Evolutionary conservation across 2,888 invertebrate species (phyloP).

Genomic region (Linhomoeus sp.): DNA sequence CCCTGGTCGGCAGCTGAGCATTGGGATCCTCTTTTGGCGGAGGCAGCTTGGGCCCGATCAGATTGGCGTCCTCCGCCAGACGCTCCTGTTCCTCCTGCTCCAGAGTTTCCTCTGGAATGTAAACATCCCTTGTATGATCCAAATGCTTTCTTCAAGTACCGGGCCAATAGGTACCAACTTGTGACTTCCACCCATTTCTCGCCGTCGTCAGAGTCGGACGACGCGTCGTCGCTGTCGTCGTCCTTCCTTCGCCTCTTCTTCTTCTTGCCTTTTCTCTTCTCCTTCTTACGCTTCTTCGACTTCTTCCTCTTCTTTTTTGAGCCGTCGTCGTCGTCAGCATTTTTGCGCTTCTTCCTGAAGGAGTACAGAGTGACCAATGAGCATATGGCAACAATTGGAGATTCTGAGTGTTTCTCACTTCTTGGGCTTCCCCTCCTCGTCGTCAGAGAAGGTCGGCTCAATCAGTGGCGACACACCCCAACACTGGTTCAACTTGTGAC

Average conservation of each 20-base stretch:
- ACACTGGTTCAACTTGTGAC: too few relatives aligned
- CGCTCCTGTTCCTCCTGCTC: background rate
- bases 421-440: too few relatives aligned
- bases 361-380: too few relatives aligned
- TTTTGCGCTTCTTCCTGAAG: too few relatives aligned
- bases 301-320: conserved; percentile 9
- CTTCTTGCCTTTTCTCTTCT: conserved; percentile 9
- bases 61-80: background rate
- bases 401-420: too few relatives aligned
- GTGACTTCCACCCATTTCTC: conserved; percentile 19
- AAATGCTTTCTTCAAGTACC: background rate
- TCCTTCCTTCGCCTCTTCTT: conserved; percentile 10
- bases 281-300: conserved; percentile 9
- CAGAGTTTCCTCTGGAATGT: conserved; percentile 2
- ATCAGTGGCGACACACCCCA: too few relatives aligned
- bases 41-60: conserved; percentile 4
- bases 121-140: background rate
- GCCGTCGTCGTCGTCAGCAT: too few relatives aligned
- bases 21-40: background rate
- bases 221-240: conserved; percentile 1
- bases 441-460: too few relatives aligned
- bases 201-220: too few relatives aligned
- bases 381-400: too few relatives aligned
- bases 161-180: background rate
- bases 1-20: background rate